phyloP scores from a whole-genome alignment of 2,797 vertebrate species.

The Sebastes alutus region DNA sequence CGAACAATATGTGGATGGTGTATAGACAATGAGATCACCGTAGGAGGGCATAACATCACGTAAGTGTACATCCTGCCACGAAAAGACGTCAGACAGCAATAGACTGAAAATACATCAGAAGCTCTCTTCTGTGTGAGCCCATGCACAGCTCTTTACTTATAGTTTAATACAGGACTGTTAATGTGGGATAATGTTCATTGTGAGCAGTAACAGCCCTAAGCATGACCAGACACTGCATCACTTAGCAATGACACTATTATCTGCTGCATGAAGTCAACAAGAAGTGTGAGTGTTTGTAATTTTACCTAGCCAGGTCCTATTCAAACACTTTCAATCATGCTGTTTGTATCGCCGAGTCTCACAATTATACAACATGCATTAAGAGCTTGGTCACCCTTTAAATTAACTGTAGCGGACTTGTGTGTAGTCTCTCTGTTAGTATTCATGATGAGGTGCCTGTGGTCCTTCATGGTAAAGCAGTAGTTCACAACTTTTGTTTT shows the following conservation, averaged over 20 bases:
- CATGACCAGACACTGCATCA: background rate
- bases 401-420: background rate
- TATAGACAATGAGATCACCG: conserved; percentile 19
- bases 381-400: background rate
- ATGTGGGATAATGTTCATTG: background rate
- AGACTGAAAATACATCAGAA: background rate
- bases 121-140: background rate
- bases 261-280: background rate
- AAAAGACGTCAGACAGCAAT: background rate
- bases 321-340: background rate
- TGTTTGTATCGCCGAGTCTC: background rate
- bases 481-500: no score
- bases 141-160: background rate
- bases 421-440: background rate
- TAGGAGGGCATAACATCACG: conserved; percentile 18
- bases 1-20: conserved; percentile 16
- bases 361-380: background rate
- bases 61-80: conserved; percentile 23
- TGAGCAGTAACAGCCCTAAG: background rate
- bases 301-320: background rate
- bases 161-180: background rate
- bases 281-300: no score
- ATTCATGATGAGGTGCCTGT: background rate
- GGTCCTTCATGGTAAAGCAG: background rate
- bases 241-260: background rate